These are phyloP conservation scores for Nemotelus pantherinus DNA, from an alignment of 2,888 invertebrate genomes.

Conservation along the genomic window DNA sequence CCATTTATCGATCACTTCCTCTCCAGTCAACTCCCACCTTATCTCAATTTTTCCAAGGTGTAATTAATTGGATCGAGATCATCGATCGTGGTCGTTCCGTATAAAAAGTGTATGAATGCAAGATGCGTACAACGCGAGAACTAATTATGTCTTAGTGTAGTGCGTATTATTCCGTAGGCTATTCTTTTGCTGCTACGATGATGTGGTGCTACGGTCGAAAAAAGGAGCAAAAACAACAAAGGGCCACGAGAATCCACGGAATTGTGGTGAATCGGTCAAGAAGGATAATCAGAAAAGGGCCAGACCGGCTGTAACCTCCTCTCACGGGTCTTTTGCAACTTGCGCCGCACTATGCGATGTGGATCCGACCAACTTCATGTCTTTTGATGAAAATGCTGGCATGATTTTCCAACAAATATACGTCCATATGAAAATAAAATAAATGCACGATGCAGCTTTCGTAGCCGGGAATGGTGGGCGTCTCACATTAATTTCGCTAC, in stretches of 20 bases:
- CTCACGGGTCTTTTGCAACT: constrained; percentile 10
- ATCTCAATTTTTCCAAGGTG: constrained; percentile 41
- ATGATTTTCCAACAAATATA: background rate
- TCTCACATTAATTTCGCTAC: constrained; percentile 46
- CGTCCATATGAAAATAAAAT: background rate
- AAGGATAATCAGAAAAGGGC: constrained; percentile 37
- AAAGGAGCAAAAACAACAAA: constrained; percentile 35
- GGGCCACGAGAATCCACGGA: background rate
- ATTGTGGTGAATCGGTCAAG: constrained; percentile 25
- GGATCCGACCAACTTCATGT: background rate
- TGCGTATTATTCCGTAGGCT: background rate
- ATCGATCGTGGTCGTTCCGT: constrained; percentile 27
- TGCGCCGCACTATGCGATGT: background rate
- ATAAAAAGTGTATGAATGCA: constrained; percentile 30
- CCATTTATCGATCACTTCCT: constrained; percentile 39
- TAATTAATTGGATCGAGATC: constrained; percentile 44
- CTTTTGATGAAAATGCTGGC: background rate
- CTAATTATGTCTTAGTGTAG: constrained; percentile 40
- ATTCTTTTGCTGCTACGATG: background rate
- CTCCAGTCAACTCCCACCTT: constrained; percentile 33
- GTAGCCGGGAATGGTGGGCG: constrained; percentile 42
- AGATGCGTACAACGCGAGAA: constrained; percentile 40
- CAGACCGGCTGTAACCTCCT: constrained; percentile 27
- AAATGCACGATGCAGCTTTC: constrained; percentile 14
- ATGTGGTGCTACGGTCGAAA: constrained; percentile 10